These are phyloP conservation scores for Oryzias curvinotus DNA, from an alignment of 2,113 vertebrate genomes.

Conservation along the genomic window DNA sequence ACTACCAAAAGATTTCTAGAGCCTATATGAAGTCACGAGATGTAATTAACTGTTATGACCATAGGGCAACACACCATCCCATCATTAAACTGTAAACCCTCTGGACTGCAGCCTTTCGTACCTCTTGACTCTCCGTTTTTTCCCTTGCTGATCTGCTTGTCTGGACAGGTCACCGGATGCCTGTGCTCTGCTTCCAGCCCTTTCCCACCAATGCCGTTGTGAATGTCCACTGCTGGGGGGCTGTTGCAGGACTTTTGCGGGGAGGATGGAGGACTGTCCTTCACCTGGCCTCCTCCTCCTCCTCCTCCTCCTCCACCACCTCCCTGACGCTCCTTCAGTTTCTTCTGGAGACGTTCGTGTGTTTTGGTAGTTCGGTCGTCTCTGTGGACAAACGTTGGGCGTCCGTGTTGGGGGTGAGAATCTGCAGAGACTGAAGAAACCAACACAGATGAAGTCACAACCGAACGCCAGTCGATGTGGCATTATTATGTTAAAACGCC, in stretches of 20 bases:
- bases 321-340: conserved; percentile 90
- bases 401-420: conserved; percentile 86
- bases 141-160: conserved; percentile 76
- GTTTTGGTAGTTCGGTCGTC: conserved; percentile 95
- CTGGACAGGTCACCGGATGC: conserved; percentile 70
- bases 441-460: conserved; percentile 5
- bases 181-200: conserved; percentile 72
- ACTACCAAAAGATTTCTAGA: neutral
- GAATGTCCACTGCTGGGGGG: conserved; percentile 79
- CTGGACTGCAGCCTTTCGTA: conserved; percentile 70
- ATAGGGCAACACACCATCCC: conserved; percentile 6
- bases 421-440: conserved; percentile 78
- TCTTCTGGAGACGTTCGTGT: conserved; percentile 94
- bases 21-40: conserved; percentile 3
- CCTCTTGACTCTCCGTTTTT: conserved; percentile 75
- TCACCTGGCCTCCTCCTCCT: conserved; percentile 76
- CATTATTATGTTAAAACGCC: neutral
- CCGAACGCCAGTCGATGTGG: neutral
- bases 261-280: conserved; percentile 91
- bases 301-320: conserved; percentile 67
- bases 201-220: conserved; percentile 85
- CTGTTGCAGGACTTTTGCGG: conserved; percentile 85
- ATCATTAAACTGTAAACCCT: neutral
- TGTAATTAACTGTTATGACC: conserved; percentile 14
- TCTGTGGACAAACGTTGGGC: conserved; percentile 83